phyloP scores from a whole-genome alignment of 2,113 vertebrate species.

The Oriolus oriolus region DNA sequence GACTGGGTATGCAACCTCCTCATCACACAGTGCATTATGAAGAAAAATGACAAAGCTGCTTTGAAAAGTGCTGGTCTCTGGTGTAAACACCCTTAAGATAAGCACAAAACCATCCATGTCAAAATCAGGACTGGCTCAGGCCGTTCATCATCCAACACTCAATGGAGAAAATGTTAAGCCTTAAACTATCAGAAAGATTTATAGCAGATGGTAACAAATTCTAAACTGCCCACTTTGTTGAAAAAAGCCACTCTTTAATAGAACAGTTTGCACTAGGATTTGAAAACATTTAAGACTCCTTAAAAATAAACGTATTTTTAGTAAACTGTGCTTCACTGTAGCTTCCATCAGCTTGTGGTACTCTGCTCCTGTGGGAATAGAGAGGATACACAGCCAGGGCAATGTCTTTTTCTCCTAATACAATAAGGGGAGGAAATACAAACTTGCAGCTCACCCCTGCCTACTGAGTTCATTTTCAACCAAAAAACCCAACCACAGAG shows the following conservation, averaged over 20 bases:
- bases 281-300: neutral
- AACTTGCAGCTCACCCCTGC: neutral
- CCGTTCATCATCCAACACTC: neutral
- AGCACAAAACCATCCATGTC: neutral
- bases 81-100: neutral
- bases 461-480: neutral
- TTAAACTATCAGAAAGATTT: neutral
- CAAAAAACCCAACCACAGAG: neutral
- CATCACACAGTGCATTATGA: neutral
- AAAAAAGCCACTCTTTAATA: neutral
- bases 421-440: neutral
- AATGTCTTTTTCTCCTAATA: neutral
- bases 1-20: rapidly evolving
- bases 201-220: neutral
- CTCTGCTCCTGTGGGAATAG: neutral
- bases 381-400: neutral
- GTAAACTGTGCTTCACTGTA: neutral
- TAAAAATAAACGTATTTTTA: neutral
- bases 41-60: neutral
- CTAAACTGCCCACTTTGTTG: neutral
- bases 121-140: neutral
- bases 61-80: neutral
- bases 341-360: neutral
- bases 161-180: neutral
- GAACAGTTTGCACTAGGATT: neutral